A percentile compares a stretch with the other conserved stretches of the same genome.
Evolutionary conservation across 2,888 invertebrate species (phyloP).

Genomic region (Galerucella calmariensis): DNA sequence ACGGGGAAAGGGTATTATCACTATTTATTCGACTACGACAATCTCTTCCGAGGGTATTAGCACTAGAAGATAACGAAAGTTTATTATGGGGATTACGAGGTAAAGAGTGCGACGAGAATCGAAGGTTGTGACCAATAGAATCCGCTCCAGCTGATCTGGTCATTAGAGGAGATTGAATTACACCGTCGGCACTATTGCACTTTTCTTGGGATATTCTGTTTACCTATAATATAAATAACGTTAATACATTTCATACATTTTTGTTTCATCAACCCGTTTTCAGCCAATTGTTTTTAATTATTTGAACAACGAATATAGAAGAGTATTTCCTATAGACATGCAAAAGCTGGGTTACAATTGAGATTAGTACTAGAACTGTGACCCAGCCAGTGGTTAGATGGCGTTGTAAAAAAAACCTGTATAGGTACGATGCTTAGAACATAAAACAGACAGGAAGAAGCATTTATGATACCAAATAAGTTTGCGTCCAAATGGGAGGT

Average conservation of each 20-base stretch:
- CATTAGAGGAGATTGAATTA: conserved; percentile 69
- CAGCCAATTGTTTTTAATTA: neutral
- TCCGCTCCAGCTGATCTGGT: conserved; percentile 64
- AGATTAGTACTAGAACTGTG: no score
- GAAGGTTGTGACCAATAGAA: conserved; percentile 56
- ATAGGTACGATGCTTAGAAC: no score
- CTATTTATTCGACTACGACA: conserved; percentile 68
- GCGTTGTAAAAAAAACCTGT: no score
- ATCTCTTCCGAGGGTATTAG: conserved; percentile 64
- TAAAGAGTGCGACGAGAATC: conserved; percentile 71
- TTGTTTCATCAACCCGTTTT: neutral
- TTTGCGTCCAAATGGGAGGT: no score
- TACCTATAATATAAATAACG: conserved; percentile 35
- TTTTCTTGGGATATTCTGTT: conserved; percentile 68
- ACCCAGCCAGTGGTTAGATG: no score
- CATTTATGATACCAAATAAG: no score
- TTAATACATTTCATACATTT: neutral
- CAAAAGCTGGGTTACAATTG: no score
- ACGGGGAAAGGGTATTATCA: conserved; percentile 69
- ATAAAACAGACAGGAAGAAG: no score
- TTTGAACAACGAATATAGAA: no score
- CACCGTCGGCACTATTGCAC: conserved; percentile 78
- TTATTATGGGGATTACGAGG: conserved; percentile 66
- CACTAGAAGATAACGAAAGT: conserved; percentile 68
- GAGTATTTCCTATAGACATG: no score